Evolutionary conservation across 2,797 vertebrate species (phyloP), one percentile per base, ranked within the genome.

Genomic region (Anguilla obscura): DNA sequence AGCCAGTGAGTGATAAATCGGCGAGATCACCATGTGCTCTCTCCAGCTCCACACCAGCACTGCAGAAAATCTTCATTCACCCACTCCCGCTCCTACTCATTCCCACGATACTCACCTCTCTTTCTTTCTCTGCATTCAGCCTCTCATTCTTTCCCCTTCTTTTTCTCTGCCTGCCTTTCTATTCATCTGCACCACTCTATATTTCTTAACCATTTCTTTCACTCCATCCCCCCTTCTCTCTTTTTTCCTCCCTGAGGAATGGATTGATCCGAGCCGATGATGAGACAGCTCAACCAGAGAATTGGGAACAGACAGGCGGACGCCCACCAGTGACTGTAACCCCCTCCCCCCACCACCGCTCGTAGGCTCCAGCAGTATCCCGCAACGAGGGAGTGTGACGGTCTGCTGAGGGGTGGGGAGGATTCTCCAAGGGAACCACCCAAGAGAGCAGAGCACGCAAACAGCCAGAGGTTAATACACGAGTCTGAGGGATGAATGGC

Each of bases 401-500:
- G 21, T 40, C 1, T 40, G 30, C 33, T 33, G 16, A 14, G 14
- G 33, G 14, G 8, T 36, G 74, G 12, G 40, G 12, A 5, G 33
- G 36, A 5, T 14, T 36, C 74, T 12, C 4, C 33, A 6, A 74
- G 27, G 30, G 2, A 36, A 74, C 69, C 4, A 10, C 30, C 10
- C 9, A 30, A 36, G 27, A 74, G 27, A 74, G 8, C 69, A 36
- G 30, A 36, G 71, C 24, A 7, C n/a, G n/a, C 9, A 10, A 27
- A 69, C 63, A 14, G 63, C 24, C 24, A 14, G 40, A 45, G 9
- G 27, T 5, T 12, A 36, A 12, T 8, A 36, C 74, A 36, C 1
- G 21, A 82, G 79, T 18, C 60, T 63, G 86, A 21, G 56, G 85
- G 66, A 88, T 88, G 87, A 92, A 91, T 76, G 71, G 76, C 52